Conservation (phyloP, 2,888 invertebrate species). For the Ophion costatus region DNA sequence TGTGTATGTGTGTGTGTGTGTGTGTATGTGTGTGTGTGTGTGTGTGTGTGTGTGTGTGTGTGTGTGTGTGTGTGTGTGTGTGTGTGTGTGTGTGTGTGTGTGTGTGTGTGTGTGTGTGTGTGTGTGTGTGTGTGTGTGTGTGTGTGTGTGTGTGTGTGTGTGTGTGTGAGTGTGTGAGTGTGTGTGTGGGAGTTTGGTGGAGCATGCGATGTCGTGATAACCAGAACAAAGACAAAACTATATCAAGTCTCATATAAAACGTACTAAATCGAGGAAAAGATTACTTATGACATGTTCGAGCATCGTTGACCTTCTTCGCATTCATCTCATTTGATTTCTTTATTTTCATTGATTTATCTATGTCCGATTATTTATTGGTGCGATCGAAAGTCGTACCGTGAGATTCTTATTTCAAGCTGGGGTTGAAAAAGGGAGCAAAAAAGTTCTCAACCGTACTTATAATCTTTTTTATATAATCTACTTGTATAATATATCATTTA, state of each 20-base stretch:
- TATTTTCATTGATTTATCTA: neutral
- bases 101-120: constrained; percentile 30
- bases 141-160: constrained; percentile 12
- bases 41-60: constrained; percentile 12
- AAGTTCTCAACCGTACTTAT: too few relatives aligned
- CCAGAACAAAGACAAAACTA: constrained; percentile 26
- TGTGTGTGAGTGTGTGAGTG: constrained; percentile 20
- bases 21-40: too few relatives aligned
- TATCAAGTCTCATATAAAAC: constrained; percentile 22
- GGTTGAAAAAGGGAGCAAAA: neutral
- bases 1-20: too few relatives aligned
- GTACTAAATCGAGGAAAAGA: constrained; percentile 20
- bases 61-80: constrained; percentile 22
- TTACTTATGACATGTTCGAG: constrained; percentile 6
- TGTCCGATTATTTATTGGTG: neutral
- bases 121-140: constrained; percentile 20
- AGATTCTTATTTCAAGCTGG: neutral
- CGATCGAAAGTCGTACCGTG: neutral
- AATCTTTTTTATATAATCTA: too few relatives aligned
- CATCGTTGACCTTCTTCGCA: constrained; percentile 9
- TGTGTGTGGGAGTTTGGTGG: constrained; percentile 61
- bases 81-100: constrained; percentile 14
- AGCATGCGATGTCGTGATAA: constrained; percentile 62
- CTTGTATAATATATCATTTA: too few relatives aligned
- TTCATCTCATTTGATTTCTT: neutral